These are phyloP conservation scores for Zeugodacus cucurbitae DNA, from an alignment of 1,140 invertebrate species.

Conservation along the genomic window DNA sequence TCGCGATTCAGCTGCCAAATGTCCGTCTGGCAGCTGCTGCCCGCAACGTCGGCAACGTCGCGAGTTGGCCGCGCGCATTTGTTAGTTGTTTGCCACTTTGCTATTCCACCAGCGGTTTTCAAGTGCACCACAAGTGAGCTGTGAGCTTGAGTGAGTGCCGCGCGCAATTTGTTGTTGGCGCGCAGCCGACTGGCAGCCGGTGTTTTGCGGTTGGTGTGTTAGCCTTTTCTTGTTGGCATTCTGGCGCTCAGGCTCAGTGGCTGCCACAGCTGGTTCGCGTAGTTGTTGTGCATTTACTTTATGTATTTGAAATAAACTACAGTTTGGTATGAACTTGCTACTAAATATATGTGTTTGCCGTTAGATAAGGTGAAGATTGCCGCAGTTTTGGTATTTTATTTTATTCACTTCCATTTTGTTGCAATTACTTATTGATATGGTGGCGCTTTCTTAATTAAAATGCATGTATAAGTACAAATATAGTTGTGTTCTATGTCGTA, in stretches of 20 bases:
- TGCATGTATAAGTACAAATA: not conserved
- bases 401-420: not conserved
- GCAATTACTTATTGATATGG: not conserved
- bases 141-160: not conserved
- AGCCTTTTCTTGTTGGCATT: constrained; percentile 12
- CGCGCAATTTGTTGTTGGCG: constrained; percentile 3
- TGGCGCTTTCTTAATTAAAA: constrained; percentile 17
- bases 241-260: not conserved
- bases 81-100: constrained; percentile 7
- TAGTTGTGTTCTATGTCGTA: not conserved
- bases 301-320: not conserved
- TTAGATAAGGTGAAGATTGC: constrained; percentile 5
- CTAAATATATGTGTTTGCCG: not conserved
- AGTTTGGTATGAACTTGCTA: not conserved
- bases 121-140: constrained; percentile 11
- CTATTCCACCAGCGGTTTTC: constrained; percentile 15
- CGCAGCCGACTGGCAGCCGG: not conserved
- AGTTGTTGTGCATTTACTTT: no score
- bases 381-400: not conserved
- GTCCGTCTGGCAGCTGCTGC: not conserved
- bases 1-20: not conserved
- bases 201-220: not conserved
- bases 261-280: not conserved
- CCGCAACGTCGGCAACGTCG: not conserved
- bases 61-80: not conserved